These are phyloP conservation scores for Lithosia quadra DNA, from an alignment of 2,888 invertebrate species.

Conservation along the genomic window DNA sequence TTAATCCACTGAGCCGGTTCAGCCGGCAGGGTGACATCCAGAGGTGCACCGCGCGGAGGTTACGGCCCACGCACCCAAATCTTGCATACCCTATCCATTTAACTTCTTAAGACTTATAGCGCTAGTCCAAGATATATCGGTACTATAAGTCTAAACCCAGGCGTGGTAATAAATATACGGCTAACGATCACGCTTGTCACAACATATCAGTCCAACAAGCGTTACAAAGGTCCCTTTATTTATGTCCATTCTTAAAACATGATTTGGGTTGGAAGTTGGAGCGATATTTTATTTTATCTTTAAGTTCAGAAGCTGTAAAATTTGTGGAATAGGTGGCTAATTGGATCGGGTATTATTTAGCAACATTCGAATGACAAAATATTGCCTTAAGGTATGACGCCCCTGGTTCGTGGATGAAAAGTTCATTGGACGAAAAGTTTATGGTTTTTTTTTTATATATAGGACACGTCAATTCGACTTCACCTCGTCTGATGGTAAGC, in stretches of 20 bases:
- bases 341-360: neutral
- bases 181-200: slow-evolving; percentile 20
- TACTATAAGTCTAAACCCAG: neutral
- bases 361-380: too few relatives aligned
- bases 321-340: neutral
- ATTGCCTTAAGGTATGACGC: too few relatives aligned
- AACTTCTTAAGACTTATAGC: neutral
- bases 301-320: neutral
- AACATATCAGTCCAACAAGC: slow-evolving; percentile 17
- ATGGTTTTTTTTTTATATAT: too few relatives aligned
- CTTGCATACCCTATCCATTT: neutral
- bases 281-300: neutral
- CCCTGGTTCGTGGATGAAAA: too few relatives aligned
- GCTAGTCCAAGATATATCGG: neutral
- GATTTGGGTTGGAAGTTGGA: slow-evolving; percentile 18
- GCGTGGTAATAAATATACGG: slow-evolving; percentile 16
- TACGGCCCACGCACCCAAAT: too few relatives aligned
- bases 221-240: slow-evolving; percentile 15
- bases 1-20: too few relatives aligned
- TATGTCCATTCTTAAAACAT: slow-evolving; percentile 18
- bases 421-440: too few relatives aligned
- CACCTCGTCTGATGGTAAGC: too few relatives aligned
- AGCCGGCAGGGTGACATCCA: too few relatives aligned
- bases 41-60: too few relatives aligned
- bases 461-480: too few relatives aligned